These are phyloP conservation scores for Leptinotarsa juncta DNA, from an alignment of 2,888 invertebrate genomes.

Conservation along the genomic window DNA sequence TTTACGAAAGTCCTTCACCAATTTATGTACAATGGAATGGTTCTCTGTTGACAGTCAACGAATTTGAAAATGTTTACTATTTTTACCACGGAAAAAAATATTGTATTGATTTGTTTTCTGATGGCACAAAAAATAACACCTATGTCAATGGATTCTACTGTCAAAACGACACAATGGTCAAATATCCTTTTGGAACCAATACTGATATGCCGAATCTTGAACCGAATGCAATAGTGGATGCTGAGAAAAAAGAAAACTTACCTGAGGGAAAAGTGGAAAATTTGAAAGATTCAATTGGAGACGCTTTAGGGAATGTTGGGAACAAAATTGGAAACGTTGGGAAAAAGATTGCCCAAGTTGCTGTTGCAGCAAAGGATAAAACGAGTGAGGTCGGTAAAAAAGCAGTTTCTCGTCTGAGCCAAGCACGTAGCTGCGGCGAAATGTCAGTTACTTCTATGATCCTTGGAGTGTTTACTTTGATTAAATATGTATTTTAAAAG, in stretches of 20 bases:
- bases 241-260: background rate
- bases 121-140: constrained; percentile 26
- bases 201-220: background rate
- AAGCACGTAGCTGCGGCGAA: background rate
- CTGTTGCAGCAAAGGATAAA: background rate
- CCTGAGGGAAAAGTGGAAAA: background rate
- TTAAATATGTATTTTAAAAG: background rate
- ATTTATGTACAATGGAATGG: constrained; percentile 38
- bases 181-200: background rate
- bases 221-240: background rate
- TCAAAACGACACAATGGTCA: constrained; percentile 24
- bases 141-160: constrained; percentile 43
- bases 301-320: background rate
- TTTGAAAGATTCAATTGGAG: background rate
- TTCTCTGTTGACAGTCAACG: constrained; percentile 22
- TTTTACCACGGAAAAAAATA: constrained; percentile 38
- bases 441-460: background rate
- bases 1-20: constrained; percentile 15
- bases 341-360: background rate
- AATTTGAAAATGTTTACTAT: background rate
- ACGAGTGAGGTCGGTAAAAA: background rate
- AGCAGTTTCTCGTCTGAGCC: background rate
- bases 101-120: constrained; percentile 44
- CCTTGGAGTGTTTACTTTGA: background rate
- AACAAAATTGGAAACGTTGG: background rate